Base-by-base conservation (phyloP, 2,888 invertebrate genomes). In the Branchipolynoe longqiensis region DNA sequence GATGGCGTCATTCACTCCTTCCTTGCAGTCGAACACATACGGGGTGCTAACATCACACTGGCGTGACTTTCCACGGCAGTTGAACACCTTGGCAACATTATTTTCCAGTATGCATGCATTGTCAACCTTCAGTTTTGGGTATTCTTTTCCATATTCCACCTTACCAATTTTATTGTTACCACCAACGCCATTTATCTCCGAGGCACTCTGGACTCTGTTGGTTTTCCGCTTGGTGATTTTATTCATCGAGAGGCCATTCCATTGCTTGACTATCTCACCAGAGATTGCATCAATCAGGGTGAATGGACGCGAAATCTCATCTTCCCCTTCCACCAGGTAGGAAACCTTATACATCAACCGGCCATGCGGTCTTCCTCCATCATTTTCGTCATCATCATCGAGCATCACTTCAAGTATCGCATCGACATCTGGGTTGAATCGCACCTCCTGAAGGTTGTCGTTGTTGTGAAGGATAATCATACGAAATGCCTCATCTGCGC, bases 1-100 rank as follows among this genome's bases (percentile, higher is more conserved):
- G 0, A 90, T 84, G 0, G 85, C 82, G 38, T 90, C 90, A 14
- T 85, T 59, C 28, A 87, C 86, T 0, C 89, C 89, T 12, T 81
- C 73, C 0, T 85, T 84, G 56, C 90, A 90, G 41, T 87, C 58
- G 74, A 89, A 89, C 25, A 85, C 86, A 18, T 85, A 87, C 0
- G 87, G 87, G 25, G 87, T 87, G 6, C 78, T 64, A n/a, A 85
- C 84, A 6, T 54, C 41, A 54, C 78, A 54, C 38, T 38, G 33
- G 6, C 62, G 6, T n/a, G n/a, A n/a, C n/a, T n/a, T n/a, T n/a
- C n/a, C n/a, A 14, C 25, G 14, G 28, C 78, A 78, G 48, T 41
- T 48, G 33, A 48, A 78, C 31, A 78, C 54, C 78, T 54, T 78
- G 25, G 78, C 78, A 40, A 78, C 78, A 78, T 48, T 78, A 28